Conservation (phyloP, 2,888 invertebrate species). For the Lycaena phlaeas region DNA sequence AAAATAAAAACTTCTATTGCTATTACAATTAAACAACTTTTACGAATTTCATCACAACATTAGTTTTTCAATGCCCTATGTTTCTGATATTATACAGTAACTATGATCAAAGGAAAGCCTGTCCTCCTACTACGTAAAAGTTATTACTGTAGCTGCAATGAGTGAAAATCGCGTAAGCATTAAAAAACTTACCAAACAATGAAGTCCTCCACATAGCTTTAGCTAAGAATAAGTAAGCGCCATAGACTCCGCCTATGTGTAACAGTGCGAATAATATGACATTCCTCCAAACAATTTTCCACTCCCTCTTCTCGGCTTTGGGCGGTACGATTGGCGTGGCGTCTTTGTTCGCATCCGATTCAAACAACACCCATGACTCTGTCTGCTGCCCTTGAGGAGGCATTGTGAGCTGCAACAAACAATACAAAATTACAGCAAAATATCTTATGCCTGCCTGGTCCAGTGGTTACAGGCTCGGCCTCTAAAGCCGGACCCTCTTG, state of each 20-base stretch:
- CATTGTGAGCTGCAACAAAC: constrained; percentile 38
- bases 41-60: no score
- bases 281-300: constrained; percentile 86
- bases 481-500: no score
- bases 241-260: constrained; percentile 82
- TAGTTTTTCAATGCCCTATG: no score
- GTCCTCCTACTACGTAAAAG: no score
- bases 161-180: no score
- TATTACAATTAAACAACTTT: no score
- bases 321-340: constrained; percentile 34
- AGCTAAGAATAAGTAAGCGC: constrained; percentile 79
- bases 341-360: constrained; percentile 43
- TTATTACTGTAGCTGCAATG: no score
- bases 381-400: constrained; percentile 52
- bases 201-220: constrained; percentile 80
- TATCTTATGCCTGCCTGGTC: no score
- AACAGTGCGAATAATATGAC: constrained; percentile 80
- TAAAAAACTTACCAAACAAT: constrained; percentile 76
- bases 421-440: background rate
- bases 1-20: no score
- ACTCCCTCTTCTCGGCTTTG: constrained; percentile 69
- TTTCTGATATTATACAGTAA: no score
- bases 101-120: no score
- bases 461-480: no score
- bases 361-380: constrained; percentile 52